These are phyloP conservation scores for Pollenia griseotomentosa DNA, from an alignment of 2,888 invertebrate genomes.

Conservation along the genomic window DNA sequence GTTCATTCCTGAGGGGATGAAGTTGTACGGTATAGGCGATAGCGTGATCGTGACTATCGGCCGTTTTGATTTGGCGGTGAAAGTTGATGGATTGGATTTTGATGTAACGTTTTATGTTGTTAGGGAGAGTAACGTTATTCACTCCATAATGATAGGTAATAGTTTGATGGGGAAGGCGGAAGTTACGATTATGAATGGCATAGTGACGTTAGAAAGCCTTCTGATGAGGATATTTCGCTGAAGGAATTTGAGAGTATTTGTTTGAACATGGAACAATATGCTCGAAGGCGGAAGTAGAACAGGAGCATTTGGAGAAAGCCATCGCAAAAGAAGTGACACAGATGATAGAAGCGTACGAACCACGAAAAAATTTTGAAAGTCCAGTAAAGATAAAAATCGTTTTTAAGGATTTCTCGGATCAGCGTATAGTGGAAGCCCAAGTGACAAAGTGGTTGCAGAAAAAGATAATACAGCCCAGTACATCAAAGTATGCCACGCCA, in stretches of 20 bases:
- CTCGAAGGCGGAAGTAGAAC: slow-evolving; percentile 7
- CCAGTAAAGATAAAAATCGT: slow-evolving; percentile 43
- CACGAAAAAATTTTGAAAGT: neutral
- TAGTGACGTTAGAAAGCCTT: neutral
- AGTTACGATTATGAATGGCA: slow-evolving; percentile 14
- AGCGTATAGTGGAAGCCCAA: too few species aligned
- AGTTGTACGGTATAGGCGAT: slow-evolving; percentile 13
- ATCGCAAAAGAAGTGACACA: neutral
- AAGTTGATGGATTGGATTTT: slow-evolving; percentile 6
- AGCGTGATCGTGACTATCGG: neutral
- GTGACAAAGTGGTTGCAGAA: too few species aligned
- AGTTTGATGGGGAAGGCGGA: slow-evolving; percentile 16
- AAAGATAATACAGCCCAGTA: too few species aligned
- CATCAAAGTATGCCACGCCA: too few species aligned
- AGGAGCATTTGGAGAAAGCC: slow-evolving; percentile 24
- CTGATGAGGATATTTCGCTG: neutral
- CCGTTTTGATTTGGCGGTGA: neutral
- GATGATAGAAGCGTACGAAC: slow-evolving; percentile 28
- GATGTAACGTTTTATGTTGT: slow-evolving; percentile 25
- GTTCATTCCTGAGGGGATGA: neutral
- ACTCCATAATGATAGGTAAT: slow-evolving; percentile 39
- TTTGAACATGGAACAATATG: neutral
- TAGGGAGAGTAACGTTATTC: slow-evolving; percentile 22
- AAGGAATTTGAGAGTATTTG: slow-evolving; percentile 28
- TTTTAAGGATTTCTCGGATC: slow-evolving; percentile 22